Evolutionary conservation across 2,888 invertebrate species (phyloP).

Genomic region (Agrenia bidenticulata): DNA sequence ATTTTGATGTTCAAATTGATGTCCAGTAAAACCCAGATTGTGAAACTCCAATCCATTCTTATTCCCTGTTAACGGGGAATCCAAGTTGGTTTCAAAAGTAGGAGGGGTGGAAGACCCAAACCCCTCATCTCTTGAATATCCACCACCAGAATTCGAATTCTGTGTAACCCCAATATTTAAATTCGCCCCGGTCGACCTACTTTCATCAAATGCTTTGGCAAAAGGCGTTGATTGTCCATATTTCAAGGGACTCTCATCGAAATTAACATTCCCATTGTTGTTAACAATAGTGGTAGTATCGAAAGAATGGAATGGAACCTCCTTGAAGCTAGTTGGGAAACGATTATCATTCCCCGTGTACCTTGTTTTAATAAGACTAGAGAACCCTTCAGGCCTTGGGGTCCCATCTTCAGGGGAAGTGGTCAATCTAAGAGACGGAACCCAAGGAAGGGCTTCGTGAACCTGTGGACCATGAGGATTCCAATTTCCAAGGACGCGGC

Average conservation of each 20-base stretch:
- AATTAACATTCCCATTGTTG: neutral
- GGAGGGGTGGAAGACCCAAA: too few relatives aligned
- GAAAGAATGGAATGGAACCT: neutral
- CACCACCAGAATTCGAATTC: too few relatives aligned
- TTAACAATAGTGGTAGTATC: neutral
- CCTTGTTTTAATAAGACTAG: neutral
- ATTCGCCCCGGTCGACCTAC: too few relatives aligned
- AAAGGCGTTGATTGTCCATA: neutral
- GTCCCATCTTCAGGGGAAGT: neutral
- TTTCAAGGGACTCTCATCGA: neutral
- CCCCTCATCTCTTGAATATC: too few relatives aligned
- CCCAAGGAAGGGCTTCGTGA: slow-evolving; percentile 1
- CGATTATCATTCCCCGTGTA: neutral
- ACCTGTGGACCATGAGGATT: neutral
- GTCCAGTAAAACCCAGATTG: too few relatives aligned
- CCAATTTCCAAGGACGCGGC: too few relatives aligned
- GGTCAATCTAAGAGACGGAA: neutral
- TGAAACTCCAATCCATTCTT: too few relatives aligned
- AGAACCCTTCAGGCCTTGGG: neutral
- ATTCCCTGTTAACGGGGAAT: too few relatives aligned
- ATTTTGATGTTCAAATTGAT: too few relatives aligned
- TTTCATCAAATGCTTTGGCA: too few relatives aligned
- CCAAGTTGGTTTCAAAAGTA: too few relatives aligned
- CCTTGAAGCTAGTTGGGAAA: neutral
- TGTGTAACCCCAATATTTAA: too few relatives aligned